phyloP scores from a whole-genome alignment of 2,113 vertebrate species.

The Cathartes aura region DNA sequence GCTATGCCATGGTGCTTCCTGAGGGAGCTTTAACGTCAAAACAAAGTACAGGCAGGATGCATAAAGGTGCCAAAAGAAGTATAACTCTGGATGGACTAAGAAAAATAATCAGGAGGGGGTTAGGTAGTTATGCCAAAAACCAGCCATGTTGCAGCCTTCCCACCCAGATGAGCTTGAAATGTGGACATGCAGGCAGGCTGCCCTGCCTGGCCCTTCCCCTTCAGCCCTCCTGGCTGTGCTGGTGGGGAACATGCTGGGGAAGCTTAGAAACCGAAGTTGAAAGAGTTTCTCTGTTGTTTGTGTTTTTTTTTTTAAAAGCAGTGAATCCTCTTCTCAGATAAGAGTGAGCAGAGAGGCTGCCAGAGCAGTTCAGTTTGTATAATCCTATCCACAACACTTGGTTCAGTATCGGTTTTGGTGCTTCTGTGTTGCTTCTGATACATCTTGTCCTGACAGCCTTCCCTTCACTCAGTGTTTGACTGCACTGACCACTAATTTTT shows the following conservation, averaged over 20 bases:
- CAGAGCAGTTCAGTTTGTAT: not conserved
- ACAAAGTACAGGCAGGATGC: not conserved
- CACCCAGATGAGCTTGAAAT: not conserved
- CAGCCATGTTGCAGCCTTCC: not conserved
- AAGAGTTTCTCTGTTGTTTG: accelerated
- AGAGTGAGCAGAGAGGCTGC: not conserved
- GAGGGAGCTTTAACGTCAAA: not conserved
- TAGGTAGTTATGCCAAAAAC: not conserved
- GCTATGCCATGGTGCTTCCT: not conserved
- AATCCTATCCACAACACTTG: not conserved
- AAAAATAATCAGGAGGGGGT: not conserved
- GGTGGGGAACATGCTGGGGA: accelerated
- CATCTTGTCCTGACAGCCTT: not conserved
- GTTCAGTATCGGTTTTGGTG: not conserved
- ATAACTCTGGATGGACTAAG: not conserved
- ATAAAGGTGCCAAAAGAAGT: not conserved
- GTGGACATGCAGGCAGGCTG: not conserved
- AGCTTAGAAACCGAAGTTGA: not conserved
- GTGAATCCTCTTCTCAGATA: not conserved
- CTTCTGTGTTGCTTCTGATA: not conserved
- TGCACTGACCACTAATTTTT: not conserved
- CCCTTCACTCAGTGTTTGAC: not conserved
- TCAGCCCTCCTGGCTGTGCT: not conserved
- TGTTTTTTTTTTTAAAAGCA: not conserved
- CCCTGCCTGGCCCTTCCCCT: not conserved